Base-by-base conservation (phyloP, 2,797 vertebrate genomes). In the Merluccius polli region DNA sequence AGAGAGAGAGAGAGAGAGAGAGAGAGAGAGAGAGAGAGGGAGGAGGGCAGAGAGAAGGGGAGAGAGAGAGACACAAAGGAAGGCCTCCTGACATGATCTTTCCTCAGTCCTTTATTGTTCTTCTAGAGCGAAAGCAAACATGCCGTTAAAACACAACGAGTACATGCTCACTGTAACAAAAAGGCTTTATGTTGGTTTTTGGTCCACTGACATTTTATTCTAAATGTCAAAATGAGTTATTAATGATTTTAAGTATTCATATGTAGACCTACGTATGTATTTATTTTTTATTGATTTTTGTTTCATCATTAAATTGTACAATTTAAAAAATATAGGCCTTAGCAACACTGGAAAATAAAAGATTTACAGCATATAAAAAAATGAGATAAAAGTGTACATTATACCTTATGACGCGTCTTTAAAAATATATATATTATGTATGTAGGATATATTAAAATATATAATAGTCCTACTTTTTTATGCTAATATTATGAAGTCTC, bases 121-220 rank as follows among this genome's bases (percentile, higher is more conserved):
- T 9, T 63, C 52, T 10, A 10, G 52, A 63, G 52, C 24, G 52
- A 10, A 6, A 63, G 52, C n/a, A 10, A 52, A n/a, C 48, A n/a
- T 21, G 48, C 16, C 41, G 41, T 41, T 41, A 41, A 44, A 52
- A 21, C 48, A n/a, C 1, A 6, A 52, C 3, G 4, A 21, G 18
- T 52, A n/a, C 6, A 44, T 44, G 41, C 8, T 4, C 41, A 44
- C 12, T 15, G 15, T 1, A 44, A 44, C 41, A 44, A 44, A 44
- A 44, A 7, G 1, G 13, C 12, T 44, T 15, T 59, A 89, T 91
- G 86, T 91, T 92, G 88, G 77, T 72, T 65, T 69, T 75, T 63
- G 74, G 78, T 52, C 48, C 81, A 72, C 80, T 83, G 84, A 87
- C 87, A 91, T 90, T 90, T 77, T 83, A 81, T 76, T 52, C n/a